Evolutionary conservation across 2,113 vertebrate species (phyloP).

Genomic region (Siniperca chuatsi): DNA sequence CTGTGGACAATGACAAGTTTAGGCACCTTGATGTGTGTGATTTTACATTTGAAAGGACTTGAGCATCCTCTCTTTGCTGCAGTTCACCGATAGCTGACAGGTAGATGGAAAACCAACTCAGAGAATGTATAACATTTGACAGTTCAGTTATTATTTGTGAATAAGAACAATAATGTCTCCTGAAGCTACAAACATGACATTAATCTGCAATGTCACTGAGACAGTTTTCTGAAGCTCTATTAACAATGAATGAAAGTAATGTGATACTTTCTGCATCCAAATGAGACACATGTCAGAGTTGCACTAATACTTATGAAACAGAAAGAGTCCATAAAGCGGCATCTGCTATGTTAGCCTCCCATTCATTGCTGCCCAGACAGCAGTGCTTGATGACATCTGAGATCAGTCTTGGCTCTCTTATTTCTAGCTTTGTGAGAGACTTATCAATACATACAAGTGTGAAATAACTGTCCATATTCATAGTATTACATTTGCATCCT

Average conservation of each 20-base stretch:
- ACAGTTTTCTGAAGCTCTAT: conserved; percentile 45
- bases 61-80: conserved; percentile 45
- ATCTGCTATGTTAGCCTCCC: conserved; percentile 17
- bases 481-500: conserved; percentile 65
- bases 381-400: conserved; percentile 36
- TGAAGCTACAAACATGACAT: conserved; percentile 32
- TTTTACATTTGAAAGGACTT: conserved; percentile 49
- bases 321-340: conserved; percentile 15
- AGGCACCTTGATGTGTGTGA: conserved; percentile 72
- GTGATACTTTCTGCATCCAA: conserved; percentile 44
- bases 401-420: conserved; percentile 43
- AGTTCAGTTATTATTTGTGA: conserved; percentile 32
- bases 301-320: conserved; percentile 25
- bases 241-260: conserved; percentile 42
- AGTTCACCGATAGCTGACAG: conserved; percentile 42
- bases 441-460: conserved; percentile 50
- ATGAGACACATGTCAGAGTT: conserved; percentile 36
- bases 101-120: conserved; percentile 45
- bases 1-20: conserved; percentile 67
- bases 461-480: conserved; percentile 60
- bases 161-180: conserved; percentile 32
- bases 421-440: conserved; percentile 61
- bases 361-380: conserved; percentile 36
- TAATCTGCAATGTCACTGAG: conserved; percentile 30
- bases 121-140: conserved; percentile 49